Conservation (phyloP, 2,888 invertebrate species). For the Xestobium rufovillosum region DNA sequence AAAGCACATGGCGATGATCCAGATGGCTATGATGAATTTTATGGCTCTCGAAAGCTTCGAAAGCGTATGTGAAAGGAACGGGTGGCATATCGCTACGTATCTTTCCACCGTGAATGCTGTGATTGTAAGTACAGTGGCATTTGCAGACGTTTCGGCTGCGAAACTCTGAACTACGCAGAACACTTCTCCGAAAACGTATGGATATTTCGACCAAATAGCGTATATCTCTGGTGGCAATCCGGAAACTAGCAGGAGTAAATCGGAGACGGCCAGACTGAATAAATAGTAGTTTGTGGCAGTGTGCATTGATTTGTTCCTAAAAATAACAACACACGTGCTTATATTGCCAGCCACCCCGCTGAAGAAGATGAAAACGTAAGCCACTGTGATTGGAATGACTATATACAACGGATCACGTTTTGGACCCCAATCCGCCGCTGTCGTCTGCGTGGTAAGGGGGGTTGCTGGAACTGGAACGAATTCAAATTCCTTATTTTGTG, state of each 20-base stretch:
- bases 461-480: too few species aligned
- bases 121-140: conserved; percentile 79
- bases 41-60: conserved; percentile 77
- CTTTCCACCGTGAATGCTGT: conserved; percentile 85
- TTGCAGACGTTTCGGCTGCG: conserved; percentile 78
- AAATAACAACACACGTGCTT: conserved; percentile 72
- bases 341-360: conserved; percentile 72
- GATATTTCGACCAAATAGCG: conserved; percentile 64
- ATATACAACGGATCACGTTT: conserved; percentile 52
- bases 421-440: conserved; percentile 37
- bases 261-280: conserved; percentile 71
- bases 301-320: conserved; percentile 71
- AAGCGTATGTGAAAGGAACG: conserved; percentile 75
- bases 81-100: conserved; percentile 81
- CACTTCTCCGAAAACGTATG: conserved; percentile 67
- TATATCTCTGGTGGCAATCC: conserved; percentile 78
- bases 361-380: conserved; percentile 62
- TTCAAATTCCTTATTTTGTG: too few species aligned
- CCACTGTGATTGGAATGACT: conserved; percentile 58
- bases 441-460: too few species aligned
- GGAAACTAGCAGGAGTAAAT: conserved; percentile 62
- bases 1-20: conserved; percentile 67
- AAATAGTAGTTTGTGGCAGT: conserved; percentile 79
- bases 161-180: conserved; percentile 62
- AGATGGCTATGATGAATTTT: conserved; percentile 63